Percentiles rank a stretch among this genome's conserved stretches.
Evolutionary conservation across 2,888 invertebrate species (phyloP).

Genomic region (Thera obeliscata): DNA sequence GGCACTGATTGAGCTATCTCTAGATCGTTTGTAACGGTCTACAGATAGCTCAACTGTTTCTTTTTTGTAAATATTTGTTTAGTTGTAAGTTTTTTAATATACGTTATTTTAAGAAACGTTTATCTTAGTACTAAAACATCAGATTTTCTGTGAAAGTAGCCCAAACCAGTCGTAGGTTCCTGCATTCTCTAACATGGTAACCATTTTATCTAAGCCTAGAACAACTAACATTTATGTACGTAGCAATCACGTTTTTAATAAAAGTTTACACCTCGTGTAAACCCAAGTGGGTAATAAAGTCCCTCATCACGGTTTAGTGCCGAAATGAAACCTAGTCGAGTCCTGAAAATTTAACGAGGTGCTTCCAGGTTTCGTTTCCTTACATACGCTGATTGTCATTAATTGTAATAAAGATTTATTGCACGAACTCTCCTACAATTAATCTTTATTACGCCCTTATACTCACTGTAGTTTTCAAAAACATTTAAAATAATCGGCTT

Average conservation of each 20-base stretch:
- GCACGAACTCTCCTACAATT: too few relatives aligned
- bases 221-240: background rate
- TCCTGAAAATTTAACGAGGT: slow-evolving; percentile 15
- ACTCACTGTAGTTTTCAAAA: too few relatives aligned
- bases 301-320: slow-evolving; percentile 25
- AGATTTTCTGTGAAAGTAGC: too few relatives aligned
- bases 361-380: slow-evolving; percentile 1
- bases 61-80: too few relatives aligned
- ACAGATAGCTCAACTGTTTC: too few relatives aligned
- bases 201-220: background rate
- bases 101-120: too few relatives aligned
- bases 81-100: too few relatives aligned
- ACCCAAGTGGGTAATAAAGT: slow-evolving; percentile 22
- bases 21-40: too few relatives aligned
- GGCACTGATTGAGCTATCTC: too few relatives aligned
- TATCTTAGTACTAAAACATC: too few relatives aligned
- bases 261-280: slow-evolving; percentile 20
- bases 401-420: background rate
- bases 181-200: background rate
- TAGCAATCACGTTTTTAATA: slow-evolving; percentile 7
- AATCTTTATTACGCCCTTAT: too few relatives aligned
- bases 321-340: slow-evolving; percentile 22
- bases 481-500: too few relatives aligned
- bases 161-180: background rate
- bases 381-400: background rate